A percentile compares a stretch with the other conserved stretches of the same genome.
These are phyloP conservation scores for Zosterops lateralis DNA, from an alignment of 2,113 vertebrate genomes.

Conservation along the genomic window DNA sequence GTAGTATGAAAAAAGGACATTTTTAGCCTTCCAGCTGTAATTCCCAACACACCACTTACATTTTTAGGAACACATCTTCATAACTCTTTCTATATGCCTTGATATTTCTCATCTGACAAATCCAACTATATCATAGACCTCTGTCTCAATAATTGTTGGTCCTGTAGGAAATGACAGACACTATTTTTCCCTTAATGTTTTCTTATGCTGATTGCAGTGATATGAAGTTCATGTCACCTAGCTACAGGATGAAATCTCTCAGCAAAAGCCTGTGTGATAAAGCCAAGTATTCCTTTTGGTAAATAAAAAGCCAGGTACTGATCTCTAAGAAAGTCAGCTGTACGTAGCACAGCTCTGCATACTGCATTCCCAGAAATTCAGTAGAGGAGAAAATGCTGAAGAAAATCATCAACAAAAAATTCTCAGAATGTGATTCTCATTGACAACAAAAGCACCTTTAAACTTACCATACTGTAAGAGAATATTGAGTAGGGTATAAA, in stretches of 20 bases:
- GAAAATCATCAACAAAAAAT: neutral
- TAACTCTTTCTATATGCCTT: neutral
- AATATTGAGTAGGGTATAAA: neutral
- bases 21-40: neutral
- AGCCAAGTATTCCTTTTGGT: neutral
- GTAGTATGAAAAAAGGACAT: neutral
- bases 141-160: neutral
- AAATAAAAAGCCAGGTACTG: neutral
- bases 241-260: neutral
- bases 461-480: neutral
- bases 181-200: neutral
- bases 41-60: neutral
- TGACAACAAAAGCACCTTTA: constrained; percentile 18
- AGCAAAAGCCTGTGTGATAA: neutral
- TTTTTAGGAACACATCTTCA: neutral
- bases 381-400: neutral
- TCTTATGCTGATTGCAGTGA: neutral
- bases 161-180: neutral
- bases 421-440: neutral
- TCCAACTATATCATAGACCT: neutral
- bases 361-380: neutral
- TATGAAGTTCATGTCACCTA: neutral
- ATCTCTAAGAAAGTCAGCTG: neutral
- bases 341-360: neutral
- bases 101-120: neutral